These are phyloP conservation scores for Alethe diademata DNA, from an alignment of 2,113 vertebrate genomes.

Conservation along the genomic window DNA sequence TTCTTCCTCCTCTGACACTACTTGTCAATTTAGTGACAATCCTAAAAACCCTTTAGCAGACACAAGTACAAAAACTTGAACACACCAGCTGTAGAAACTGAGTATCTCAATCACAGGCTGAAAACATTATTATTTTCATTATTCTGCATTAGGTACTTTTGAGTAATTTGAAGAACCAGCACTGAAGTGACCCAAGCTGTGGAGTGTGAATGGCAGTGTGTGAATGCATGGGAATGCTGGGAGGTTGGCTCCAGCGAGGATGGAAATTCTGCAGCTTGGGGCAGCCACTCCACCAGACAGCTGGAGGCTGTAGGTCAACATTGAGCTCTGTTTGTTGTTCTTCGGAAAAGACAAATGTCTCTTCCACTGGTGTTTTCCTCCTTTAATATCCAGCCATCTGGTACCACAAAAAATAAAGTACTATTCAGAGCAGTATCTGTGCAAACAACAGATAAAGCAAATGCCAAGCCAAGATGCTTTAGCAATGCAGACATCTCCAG, in stretches of 20 bases:
- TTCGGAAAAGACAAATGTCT: conserved; percentile 12
- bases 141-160: neutral
- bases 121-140: neutral
- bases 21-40: neutral
- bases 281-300: neutral
- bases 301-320: neutral
- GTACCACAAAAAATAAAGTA: conserved; percentile 35
- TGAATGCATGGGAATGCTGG: neutral
- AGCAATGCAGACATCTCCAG: neutral
- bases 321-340: conserved; percentile 8
- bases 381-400: neutral
- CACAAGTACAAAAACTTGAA: neutral
- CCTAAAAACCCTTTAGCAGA: neutral
- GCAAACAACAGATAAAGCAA: conserved; percentile 34
- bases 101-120: neutral
- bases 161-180: neutral
- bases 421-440: neutral
- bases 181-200: neutral
- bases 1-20: neutral
- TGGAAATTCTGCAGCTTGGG: neutral
- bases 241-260: neutral
- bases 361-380: neutral
- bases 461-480: conserved; percentile 6
- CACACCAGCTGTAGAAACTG: neutral
- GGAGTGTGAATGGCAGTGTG: neutral